phyloP scores from a whole-genome alignment of 1,140 invertebrate genomes.

The Paramacrobiotus metropolitanus region DNA sequence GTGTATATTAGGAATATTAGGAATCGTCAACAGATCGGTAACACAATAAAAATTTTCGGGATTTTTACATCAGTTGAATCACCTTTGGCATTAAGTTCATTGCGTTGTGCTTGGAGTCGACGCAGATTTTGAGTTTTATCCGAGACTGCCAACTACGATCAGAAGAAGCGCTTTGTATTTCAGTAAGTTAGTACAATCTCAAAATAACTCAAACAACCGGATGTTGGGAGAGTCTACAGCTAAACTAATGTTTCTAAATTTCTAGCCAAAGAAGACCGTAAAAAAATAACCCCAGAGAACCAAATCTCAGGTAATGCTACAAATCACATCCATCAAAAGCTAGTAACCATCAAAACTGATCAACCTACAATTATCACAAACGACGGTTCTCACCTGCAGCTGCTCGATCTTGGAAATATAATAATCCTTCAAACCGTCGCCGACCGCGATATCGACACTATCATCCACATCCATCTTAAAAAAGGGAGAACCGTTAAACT shows the following conservation, averaged over 20 bases:
- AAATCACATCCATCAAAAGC: too few relatives aligned
- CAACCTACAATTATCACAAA: neutral
- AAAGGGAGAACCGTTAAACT: neutral
- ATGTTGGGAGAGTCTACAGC: too few relatives aligned
- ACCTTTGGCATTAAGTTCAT: conserved; percentile 99
- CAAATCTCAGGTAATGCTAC: neutral
- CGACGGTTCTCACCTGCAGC: conserved; percentile 33
- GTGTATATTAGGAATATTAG: neutral
- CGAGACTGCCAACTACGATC: conserved; percentile 48
- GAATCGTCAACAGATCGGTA: conserved; percentile 3
- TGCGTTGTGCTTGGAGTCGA: conserved; percentile 88
- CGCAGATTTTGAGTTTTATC: conserved; percentile 94
- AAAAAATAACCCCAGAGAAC: conserved; percentile 6
- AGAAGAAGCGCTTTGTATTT: conserved; percentile 5
- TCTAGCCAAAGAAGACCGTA: too few relatives aligned
- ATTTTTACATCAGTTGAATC: conserved; percentile 11
- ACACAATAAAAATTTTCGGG: neutral
- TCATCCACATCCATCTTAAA: conserved; percentile 66
- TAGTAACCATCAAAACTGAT: neutral
- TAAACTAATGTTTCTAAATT: too few relatives aligned
- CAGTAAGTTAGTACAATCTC: neutral
- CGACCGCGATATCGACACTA: conserved; percentile 21
- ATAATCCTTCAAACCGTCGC: conserved; percentile 70
- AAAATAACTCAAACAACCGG: too few relatives aligned
- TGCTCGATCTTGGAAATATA: conserved; percentile 94